These are phyloP conservation scores for Cheilosia urbana DNA, from an alignment of 2,888 invertebrate species.

Conservation along the genomic window DNA sequence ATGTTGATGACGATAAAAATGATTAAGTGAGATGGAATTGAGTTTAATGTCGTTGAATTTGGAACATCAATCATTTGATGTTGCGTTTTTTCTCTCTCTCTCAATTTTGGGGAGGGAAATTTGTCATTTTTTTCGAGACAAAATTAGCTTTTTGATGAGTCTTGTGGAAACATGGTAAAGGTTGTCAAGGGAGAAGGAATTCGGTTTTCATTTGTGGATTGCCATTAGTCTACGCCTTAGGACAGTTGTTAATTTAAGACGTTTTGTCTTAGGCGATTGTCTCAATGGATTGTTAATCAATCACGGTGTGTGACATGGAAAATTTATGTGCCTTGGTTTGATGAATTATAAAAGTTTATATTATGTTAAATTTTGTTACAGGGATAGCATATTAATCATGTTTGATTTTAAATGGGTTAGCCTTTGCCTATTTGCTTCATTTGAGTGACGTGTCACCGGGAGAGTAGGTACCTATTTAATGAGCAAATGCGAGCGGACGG, in stretches of 20 bases:
- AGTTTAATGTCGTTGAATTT: conserved; percentile 50
- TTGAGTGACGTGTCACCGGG: neutral
- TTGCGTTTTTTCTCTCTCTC: neutral
- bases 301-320: conserved; percentile 35
- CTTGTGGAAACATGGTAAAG: neutral
- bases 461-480: too few species aligned
- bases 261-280: conserved; percentile 17
- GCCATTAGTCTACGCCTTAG: conserved; percentile 14
- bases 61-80: conserved; percentile 50
- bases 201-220: neutral
- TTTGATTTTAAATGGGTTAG: conserved; percentile 14
- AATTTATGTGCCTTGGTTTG: conserved; percentile 3
- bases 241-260: conserved; percentile 10
- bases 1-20: conserved; percentile 43
- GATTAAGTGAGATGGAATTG: conserved; percentile 55
- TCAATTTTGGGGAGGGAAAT: conserved; percentile 28
- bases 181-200: neutral
- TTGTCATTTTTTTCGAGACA: conserved; percentile 39
- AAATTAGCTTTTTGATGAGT: conserved; percentile 9
- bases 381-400: conserved; percentile 31
- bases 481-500: too few species aligned
- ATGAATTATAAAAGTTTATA: neutral
- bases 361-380: conserved; percentile 10
- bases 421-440: conserved; percentile 4
- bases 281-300: conserved; percentile 31